phyloP scores from a whole-genome alignment of 2,888 invertebrate species.

The Drosophila stalkeri region DNA sequence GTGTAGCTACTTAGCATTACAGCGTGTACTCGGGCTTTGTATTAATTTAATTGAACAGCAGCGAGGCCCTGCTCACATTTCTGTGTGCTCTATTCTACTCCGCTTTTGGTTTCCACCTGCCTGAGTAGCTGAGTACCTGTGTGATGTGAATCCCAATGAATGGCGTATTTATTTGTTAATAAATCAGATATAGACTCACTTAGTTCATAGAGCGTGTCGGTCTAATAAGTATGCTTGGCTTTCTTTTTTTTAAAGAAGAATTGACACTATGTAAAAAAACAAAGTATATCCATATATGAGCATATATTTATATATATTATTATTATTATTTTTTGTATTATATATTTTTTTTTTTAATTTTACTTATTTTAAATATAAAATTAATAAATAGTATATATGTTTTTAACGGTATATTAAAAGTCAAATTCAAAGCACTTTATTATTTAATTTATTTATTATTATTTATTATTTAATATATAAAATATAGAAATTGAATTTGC shows the following conservation, averaged over 20 bases:
- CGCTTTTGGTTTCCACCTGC: background rate
- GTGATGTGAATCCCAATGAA: background rate
- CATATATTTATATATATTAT: too few relatives aligned
- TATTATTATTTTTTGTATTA: too few relatives aligned
- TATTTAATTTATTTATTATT: too few relatives aligned
- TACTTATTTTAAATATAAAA: too few relatives aligned
- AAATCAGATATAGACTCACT: background rate
- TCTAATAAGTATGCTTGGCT: too few relatives aligned
- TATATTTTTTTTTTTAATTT: too few relatives aligned
- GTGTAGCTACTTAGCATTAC: conserved; percentile 70
- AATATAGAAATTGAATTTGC: too few relatives aligned
- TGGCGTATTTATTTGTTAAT: background rate
- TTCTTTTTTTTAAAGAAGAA: background rate
- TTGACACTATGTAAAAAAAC: background rate
- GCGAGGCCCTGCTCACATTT: background rate
- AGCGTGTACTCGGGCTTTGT: conserved; percentile 68
- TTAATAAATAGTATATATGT: too few relatives aligned
- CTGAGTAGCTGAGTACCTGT: background rate
- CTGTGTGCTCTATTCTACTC: conserved; percentile 1
- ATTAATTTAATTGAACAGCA: conserved; percentile 78
- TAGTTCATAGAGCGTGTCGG: background rate
- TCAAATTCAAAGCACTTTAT: too few relatives aligned
- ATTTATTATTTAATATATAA: too few relatives aligned
- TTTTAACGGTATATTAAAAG: too few relatives aligned
- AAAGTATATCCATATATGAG: background rate